Conservation (phyloP, 2,113 vertebrate genomes). For the Paramormyrops kingsleyae region DNA sequence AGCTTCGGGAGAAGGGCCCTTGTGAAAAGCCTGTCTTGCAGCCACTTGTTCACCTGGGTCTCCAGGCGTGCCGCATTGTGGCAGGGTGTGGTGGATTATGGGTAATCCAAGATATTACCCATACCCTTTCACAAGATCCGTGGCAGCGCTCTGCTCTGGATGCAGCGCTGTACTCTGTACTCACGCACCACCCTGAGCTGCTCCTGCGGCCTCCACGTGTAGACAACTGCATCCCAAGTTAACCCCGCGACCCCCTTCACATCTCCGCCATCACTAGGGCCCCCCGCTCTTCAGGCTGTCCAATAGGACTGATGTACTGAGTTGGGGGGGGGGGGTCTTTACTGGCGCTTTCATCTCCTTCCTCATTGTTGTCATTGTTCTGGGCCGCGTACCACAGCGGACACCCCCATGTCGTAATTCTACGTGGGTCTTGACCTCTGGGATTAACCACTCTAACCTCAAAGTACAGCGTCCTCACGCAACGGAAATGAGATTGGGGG, state of each 20-base stretch:
- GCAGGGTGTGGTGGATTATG: conserved; percentile 5
- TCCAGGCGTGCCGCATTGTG: not conserved
- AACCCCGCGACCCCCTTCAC: not conserved
- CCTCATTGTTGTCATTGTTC: conserved; percentile 8
- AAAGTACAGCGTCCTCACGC: not conserved
- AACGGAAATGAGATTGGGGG: not conserved
- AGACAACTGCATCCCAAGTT: not conserved
- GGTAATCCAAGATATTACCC: not conserved
- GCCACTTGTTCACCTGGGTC: not conserved
- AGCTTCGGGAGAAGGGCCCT: not conserved
- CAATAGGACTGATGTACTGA: not conserved
- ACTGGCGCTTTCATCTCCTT: not conserved
- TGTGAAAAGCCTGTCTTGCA: not conserved
- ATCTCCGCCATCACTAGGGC: not conserved
- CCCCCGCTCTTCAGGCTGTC: not conserved
- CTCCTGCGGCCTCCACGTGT: not conserved
- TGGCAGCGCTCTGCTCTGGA: not conserved
- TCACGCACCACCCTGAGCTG: not conserved
- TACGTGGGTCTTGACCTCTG: not conserved
- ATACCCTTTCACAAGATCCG: not conserved
- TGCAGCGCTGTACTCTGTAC: not conserved
- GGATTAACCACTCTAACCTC: not conserved
- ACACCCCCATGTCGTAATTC: not conserved
- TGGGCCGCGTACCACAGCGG: not conserved
- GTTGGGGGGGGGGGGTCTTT: not conserved